Base-by-base conservation (phyloP, 2,113 vertebrate species). In the Mobula hypostoma region DNA sequence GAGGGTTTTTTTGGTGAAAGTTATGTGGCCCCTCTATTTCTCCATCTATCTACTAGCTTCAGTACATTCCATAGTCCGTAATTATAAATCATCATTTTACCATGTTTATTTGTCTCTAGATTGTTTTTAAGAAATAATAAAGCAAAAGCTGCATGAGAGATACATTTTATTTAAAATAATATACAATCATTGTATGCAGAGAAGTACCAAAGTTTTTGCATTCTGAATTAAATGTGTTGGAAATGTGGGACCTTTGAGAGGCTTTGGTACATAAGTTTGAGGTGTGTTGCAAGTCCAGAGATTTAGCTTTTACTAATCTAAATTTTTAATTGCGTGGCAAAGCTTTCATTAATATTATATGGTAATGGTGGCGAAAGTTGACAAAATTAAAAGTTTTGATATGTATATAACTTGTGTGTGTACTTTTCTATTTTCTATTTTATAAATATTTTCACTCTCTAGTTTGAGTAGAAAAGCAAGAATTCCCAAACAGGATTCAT, bases 71-170 rank as follows among this genome's bases (percentile, higher is more conserved):
- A 63, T 94, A 95, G 95, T 95, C 90, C 32, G 4, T 74, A 93
- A 93, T 95, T 95, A 95, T 92, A 95, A 96, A 24, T 24, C 15
- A 96, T 96, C 96, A 96, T 96, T 96, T 96, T 96, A 96, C 96
- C 97, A 96, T 96, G 96, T 96, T 96, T 95, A 96, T 96, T 96
- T 96, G 97, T 94, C 94, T 95, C 96, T 95, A 94, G 95, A 94
- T 96, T 96, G 96, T 96, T 97, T 97, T 97, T 96, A 95, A 95
- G 95, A 94, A 94, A 95, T 96, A 96, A 96, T 96, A 94, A 96
- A 95, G 94, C 95, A 88, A 95, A 96, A 95, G 95, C 95, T 96
- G 95, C 96, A 97, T 97, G 96, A 96, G 68, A 24, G 24, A 94
- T 94, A 76, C 95, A 94, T 95, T 95, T 94, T 94, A 95, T 94